Conservation (phyloP, 2,888 invertebrate species). For the Chymomyza procnemis region DNA sequence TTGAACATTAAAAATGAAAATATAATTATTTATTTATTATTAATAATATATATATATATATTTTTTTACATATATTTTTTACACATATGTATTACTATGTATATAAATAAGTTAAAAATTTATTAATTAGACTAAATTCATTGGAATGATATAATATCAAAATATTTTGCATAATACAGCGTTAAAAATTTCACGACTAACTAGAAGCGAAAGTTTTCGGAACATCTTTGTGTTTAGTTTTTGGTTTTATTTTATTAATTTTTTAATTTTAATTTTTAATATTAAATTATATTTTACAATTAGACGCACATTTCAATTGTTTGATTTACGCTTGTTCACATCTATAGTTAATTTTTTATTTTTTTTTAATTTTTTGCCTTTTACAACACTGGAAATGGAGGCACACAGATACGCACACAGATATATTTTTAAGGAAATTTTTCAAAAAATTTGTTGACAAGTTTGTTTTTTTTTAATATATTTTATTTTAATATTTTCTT, state of each 20-base stretch:
- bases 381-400: constrained; percentile 31
- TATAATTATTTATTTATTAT: constrained; percentile 32
- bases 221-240: constrained; percentile 37
- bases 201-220: constrained; percentile 67
- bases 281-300: constrained; percentile 15
- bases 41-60: constrained; percentile 39
- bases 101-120: constrained; percentile 72
- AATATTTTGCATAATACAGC: constrained; percentile 71
- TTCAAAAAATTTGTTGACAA: not conserved
- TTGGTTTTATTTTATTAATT: constrained; percentile 12
- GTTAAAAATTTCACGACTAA: constrained; percentile 71
- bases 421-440: constrained; percentile 31
- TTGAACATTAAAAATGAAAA: constrained; percentile 72
- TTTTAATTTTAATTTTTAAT: too few species aligned
- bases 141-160: constrained; percentile 77
- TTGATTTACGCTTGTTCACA: constrained; percentile 7
- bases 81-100: constrained; percentile 64
- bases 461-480: constrained; percentile 22
- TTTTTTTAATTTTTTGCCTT: constrained; percentile 19
- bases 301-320: constrained; percentile 43
- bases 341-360: not conserved
- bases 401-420: constrained; percentile 25
- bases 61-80: constrained; percentile 30
- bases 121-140: constrained; percentile 76
- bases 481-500: constrained; percentile 20